A percentile compares a stretch with the other conserved stretches of the same genome.
These are phyloP conservation scores for Dryobota labecula DNA, from an alignment of 2,888 invertebrate genomes.

Conservation along the genomic window DNA sequence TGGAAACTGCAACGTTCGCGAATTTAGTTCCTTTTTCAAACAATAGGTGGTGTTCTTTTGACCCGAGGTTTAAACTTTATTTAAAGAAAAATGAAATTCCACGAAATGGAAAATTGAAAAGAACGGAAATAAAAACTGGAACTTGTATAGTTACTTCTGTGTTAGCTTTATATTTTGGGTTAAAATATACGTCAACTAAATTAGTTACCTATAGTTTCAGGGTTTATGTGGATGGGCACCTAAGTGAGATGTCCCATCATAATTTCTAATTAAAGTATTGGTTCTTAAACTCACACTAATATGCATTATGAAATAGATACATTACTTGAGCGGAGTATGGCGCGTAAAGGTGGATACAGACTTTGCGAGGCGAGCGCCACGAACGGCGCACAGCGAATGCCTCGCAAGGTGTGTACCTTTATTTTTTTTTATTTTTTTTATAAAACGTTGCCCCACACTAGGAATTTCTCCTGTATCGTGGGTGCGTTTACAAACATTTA, in stretches of 20 bases:
- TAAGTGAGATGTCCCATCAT: no score
- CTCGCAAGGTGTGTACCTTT: no score
- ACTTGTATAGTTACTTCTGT: background rate
- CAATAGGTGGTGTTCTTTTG: constrained; percentile 36
- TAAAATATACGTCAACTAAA: background rate
- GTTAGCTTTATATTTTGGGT: background rate
- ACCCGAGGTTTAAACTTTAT: background rate
- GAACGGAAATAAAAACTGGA: background rate
- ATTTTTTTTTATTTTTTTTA: no score
- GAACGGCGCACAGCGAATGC: no score
- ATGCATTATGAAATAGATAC: background rate
- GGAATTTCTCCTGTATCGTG: no score
- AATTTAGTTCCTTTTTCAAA: constrained; percentile 45
- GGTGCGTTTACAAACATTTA: no score
- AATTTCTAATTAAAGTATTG: background rate
- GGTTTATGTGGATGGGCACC: no score
- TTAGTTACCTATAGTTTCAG: background rate
- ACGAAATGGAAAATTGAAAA: background rate
- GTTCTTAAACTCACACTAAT: background rate
- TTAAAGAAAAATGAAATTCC: background rate
- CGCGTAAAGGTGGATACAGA: no score
- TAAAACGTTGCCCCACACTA: no score
- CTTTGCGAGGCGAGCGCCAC: no score
- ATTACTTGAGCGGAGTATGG: background rate
- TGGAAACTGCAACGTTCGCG: constrained; percentile 29